These are phyloP conservation scores for Drosophila hydei DNA, from an alignment of 1,140 invertebrate genomes.

Conservation along the genomic window DNA sequence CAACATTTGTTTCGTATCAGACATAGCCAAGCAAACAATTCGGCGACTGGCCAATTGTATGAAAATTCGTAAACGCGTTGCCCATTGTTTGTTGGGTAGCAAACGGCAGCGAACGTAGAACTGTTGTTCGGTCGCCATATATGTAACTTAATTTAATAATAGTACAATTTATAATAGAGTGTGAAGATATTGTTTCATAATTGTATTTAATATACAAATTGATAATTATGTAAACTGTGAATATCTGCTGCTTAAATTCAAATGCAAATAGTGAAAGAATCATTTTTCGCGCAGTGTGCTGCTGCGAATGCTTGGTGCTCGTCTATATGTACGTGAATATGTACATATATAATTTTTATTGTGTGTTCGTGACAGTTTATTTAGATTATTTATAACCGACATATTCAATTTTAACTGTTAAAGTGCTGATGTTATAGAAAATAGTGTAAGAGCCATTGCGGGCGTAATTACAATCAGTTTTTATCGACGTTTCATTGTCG, in stretches of 20 bases:
- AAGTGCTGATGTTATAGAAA: conserved; percentile 18
- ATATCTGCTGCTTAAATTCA: conserved; percentile 30
- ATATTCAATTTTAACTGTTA: conserved; percentile 35
- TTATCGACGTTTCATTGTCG: conserved; percentile 57
- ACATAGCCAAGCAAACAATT: conserved; percentile 42
- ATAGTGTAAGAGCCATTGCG: conserved; percentile 12
- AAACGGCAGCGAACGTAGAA: conserved; percentile 41
- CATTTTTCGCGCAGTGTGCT: conserved; percentile 50
- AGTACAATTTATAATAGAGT: conserved; percentile 36
- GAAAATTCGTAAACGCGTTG: conserved; percentile 88
- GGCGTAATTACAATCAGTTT: conserved; percentile 28
- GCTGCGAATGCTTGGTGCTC: conserved; percentile 35
- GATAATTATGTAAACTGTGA: conserved; percentile 40
- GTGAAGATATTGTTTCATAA: conserved; percentile 26
- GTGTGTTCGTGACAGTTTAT: conserved; percentile 52
- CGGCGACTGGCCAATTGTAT: conserved; percentile 1
- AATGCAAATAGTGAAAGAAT: conserved; percentile 37
- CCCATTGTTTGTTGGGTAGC: conserved; percentile 45
- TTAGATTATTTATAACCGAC: conserved; percentile 39
- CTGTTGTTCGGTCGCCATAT: conserved; percentile 47
- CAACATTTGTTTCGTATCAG: conserved; percentile 26
- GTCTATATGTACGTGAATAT: conserved; percentile 44
- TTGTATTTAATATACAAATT: conserved; percentile 30
- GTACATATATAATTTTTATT: conserved; percentile 43
- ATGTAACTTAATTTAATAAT: conserved; percentile 59